Base-by-base conservation (phyloP, 2,888 invertebrate genomes). In the Neocrepidodera transversa region DNA sequence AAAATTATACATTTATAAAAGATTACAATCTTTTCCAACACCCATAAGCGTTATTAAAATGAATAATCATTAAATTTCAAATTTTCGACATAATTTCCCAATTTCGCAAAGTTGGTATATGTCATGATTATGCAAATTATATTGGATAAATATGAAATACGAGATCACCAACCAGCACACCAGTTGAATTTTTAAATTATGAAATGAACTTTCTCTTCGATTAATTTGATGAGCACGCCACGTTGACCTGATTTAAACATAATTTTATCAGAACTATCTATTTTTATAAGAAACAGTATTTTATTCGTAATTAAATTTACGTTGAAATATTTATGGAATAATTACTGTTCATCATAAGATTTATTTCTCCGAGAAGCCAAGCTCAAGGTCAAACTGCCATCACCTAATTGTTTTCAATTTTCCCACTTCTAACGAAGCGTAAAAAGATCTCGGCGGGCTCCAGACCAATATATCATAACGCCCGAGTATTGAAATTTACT, bases 401-500 rank as follows among this genome's bases (percentile, higher is more conserved):
- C 51, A 17, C 32, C 47, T 60, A 52, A 60, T 60, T 60, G 56
- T 60, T 60, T 60, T 56, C 55, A 50, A 51, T 60, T 45, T 56
- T 60, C 56, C 52, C 55, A 51, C 56, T 35, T 50, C 55, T 47
- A 18, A 18, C 49, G 40, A 47, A 51, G 55, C 60, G 60, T 60
- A 42, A 40, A 61, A 52, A 30, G 20, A 45, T 47, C 53, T 38
- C 53, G 42, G 35, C 50, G 43, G 11, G 50, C 40, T 42, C 48
- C 61, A 54, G 58, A 57, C 58, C 53, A 45, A 61, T 61, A 61
- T 61, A 57, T 61, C 58, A 61, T 61, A 51, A 42, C 23, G 28
- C 40, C 42, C 30, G 53, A 49, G 62, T 62, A 62, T 62, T 58
- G 59, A 56, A 65, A 63, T 62, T 55, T 60, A 64, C 60, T 60